Base-by-base conservation (phyloP, 2,113 vertebrate species). In the Spea bombifrons region DNA sequence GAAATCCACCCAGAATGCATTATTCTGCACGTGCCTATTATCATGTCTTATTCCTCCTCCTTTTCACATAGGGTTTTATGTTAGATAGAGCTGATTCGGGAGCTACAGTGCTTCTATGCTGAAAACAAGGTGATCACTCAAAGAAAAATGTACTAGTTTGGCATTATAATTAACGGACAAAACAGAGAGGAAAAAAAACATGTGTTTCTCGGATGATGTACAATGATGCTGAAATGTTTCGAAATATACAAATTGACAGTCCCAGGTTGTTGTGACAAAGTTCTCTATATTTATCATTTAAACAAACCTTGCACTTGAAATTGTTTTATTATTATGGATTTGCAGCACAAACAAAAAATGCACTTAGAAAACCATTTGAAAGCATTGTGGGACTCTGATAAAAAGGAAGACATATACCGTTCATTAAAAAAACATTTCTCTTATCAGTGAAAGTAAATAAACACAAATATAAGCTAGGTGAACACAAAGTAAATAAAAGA, bases 341-440 rank as follows among this genome's bases (percentile, higher is more conserved):
- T 64, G 61, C 61, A 17, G 13, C 8, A 64, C 61, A 64, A 64
- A 64, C 61, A 64, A 9, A 64, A 64, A 64, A 12, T 64, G 61
- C 61, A 64, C 61, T 64, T 64, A 64, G n/a, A 64, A 64, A 64
- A 64, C 17, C 61, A 64, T 64, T 64, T 64, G n/a, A 64, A 64
- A 13, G 61, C 16, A 64, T 64, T 30, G 61, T 64, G 61, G 16
- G 61, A 64, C 61, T 30, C 30, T 64, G 61, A 64, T 64, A 30
- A 64, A 64, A 64, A 3, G 61, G 5, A 64, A 64, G 61, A 64
- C 16, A 64, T 64, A 64, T 64, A 64, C n/a, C 61, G 5, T 64
- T 64, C 61, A 64, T 64, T 64, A 64, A 64, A 64, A 64, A 6
- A 64, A 64, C 17, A 64, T 64, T 64, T 17, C 17, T 64, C 61